Conservation (phyloP, 2,113 vertebrate genomes). For the Nycticebus coucang region DNA sequence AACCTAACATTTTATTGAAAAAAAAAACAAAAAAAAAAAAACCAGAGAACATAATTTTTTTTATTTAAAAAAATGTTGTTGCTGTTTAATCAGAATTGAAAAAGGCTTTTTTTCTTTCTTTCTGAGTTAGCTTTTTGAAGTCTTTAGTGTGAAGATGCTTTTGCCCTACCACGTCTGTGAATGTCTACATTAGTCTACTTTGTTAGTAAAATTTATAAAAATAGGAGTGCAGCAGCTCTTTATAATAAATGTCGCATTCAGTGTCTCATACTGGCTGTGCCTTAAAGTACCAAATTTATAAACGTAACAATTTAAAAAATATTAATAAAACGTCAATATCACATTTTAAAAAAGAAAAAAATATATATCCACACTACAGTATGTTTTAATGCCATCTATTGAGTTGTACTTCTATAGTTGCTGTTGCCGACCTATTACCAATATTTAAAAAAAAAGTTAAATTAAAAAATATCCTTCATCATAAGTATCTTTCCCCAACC, state of each 20-base stretch:
- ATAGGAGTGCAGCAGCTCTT: slow-evolving; percentile 92
- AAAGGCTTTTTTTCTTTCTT: slow-evolving; percentile 76
- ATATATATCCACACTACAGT: slow-evolving; percentile 90
- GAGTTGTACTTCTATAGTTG: slow-evolving; percentile 88
- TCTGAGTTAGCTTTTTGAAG: slow-evolving; percentile 80
- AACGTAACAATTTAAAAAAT: slow-evolving; percentile 93
- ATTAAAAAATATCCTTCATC: slow-evolving; percentile 96
- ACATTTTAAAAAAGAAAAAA: slow-evolving; percentile 91
- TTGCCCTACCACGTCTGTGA: slow-evolving; percentile 86
- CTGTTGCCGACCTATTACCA: slow-evolving; percentile 90
- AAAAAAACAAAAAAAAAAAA: background rate
- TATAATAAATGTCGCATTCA: slow-evolving; percentile 94
- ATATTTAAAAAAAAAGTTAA: slow-evolving; percentile 92
- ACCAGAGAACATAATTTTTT: slow-evolving; percentile 84
- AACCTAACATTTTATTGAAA: slow-evolving; percentile 82
- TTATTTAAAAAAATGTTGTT: slow-evolving; percentile 64
- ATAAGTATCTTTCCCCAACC: slow-evolving; percentile 91
- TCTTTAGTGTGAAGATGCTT: slow-evolving; percentile 85
- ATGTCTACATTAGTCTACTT: slow-evolving; percentile 88
- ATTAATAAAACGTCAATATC: slow-evolving; percentile 92
- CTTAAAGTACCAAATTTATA: slow-evolving; percentile 95
- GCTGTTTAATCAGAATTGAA: slow-evolving; percentile 74
- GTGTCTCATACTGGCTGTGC: slow-evolving; percentile 96
- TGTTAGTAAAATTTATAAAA: slow-evolving; percentile 91
- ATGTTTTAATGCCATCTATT: slow-evolving; percentile 91